Base-by-base conservation (phyloP, 2,888 invertebrate species). In the Acleris literana region DNA sequence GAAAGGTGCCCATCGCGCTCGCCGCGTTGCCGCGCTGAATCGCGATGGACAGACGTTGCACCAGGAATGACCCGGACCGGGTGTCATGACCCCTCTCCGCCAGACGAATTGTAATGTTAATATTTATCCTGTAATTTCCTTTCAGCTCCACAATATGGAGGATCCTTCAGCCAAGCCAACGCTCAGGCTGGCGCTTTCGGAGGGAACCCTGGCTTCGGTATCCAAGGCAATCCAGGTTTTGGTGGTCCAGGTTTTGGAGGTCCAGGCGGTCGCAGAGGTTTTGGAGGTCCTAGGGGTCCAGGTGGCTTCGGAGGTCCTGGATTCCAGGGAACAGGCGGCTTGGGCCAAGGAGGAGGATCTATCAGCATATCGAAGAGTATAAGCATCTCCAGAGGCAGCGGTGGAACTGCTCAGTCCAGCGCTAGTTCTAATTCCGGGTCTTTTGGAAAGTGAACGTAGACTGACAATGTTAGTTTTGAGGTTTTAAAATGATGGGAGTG, bases 301-400 rank as follows among this genome's bases (percentile, higher is more conserved):
- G 70, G 71, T 2, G 72, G 74, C 6, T 70, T 55, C 49, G 72
- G 71, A 7, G 69, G 71, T 17, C 43, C 63, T 33, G 68, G 69
- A 7, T 46, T 51, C 33, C 57, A 66, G 3, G 64, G 68, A 4
- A 62, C 18, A 16, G 69, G 69, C 20, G 74, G 74, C 0, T 72
- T 62, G 0, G 69, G 69, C 16, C 53, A 56, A 9, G 55, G 63
- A 39, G 64, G 64, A 4, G 66, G 43, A 18, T 73, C 75, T 7
- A 70, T 84, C 3, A 84, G 80, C 55, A 78, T 82, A 22, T 78
- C 85, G 20, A 84, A 84, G 74, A 84, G 83, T 59, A 76, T 84
- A 22, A 79, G 78, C 56, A 79, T 82, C 25, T 75, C 76, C 29
- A 63, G 72, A 3, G 83, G 83, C 0, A 73, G 74, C 11, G 74